phyloP scores from a whole-genome alignment of 1,140 invertebrate genomes.

The Lerema accius region DNA sequence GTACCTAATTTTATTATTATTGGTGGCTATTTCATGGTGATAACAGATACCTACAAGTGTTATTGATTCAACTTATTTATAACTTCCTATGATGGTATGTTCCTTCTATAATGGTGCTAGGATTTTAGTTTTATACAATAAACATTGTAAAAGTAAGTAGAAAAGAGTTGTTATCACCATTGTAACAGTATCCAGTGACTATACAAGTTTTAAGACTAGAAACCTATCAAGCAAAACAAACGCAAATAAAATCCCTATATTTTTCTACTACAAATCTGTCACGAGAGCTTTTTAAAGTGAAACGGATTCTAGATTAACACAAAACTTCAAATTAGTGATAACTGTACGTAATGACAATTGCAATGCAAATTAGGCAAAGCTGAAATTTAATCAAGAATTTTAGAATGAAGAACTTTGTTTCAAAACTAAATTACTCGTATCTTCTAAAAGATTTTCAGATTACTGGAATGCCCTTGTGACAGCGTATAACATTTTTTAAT shows the following conservation, averaged over 20 bases:
- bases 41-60: background rate
- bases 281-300: background rate
- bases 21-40: background rate
- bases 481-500: slow-evolving; percentile 17
- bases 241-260: slow-evolving; percentile 4
- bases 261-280: slow-evolving; percentile 28
- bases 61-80: background rate
- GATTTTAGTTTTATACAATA: slow-evolving; percentile 28
- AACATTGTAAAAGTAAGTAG: slow-evolving; percentile 23
- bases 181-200: slow-evolving; percentile 26
- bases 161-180: slow-evolving; percentile 30
- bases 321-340: background rate
- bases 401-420: too few relatives aligned
- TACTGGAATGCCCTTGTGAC: background rate
- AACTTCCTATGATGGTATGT: slow-evolving; percentile 31
- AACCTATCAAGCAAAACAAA: slow-evolving; percentile 35
- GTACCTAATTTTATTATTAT: background rate
- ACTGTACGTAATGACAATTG: too few relatives aligned
- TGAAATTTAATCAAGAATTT: too few relatives aligned
- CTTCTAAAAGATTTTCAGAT: background rate
- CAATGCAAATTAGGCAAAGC: too few relatives aligned
- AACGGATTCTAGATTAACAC: background rate
- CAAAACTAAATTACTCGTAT: too few relatives aligned
- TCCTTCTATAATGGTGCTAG: background rate
- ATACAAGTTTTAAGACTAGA: slow-evolving; percentile 42